A percentile compares a stretch with the other conserved stretches of the same genome.
These are phyloP conservation scores for Papilio protenor DNA, from an alignment of 2,888 invertebrate species.

Conservation along the genomic window DNA sequence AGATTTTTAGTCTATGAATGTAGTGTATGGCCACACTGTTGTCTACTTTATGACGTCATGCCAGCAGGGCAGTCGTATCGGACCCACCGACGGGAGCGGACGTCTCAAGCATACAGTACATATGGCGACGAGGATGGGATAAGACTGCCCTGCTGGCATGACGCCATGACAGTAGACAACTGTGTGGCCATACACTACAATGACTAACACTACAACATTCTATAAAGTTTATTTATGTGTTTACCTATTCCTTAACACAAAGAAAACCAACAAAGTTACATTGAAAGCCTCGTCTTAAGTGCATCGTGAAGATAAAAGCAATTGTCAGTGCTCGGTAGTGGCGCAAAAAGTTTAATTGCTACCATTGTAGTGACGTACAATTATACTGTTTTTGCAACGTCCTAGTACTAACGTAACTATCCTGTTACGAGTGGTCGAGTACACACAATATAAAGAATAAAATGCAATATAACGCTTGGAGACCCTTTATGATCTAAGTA, in stretches of 20 bases:
- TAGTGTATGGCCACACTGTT: too few relatives aligned
- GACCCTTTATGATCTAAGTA: slow-evolving; percentile 9
- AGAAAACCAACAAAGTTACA: slow-evolving; percentile 28
- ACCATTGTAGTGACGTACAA: slow-evolving; percentile 58
- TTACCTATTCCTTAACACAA: not conserved
- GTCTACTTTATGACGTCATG: too few relatives aligned
- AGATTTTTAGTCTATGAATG: too few relatives aligned
- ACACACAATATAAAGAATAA: not conserved
- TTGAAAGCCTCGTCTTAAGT: slow-evolving; percentile 37
- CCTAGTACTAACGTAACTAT: slow-evolving; percentile 43
- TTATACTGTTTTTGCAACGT: slow-evolving; percentile 61
- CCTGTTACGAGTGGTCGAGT: not conserved
- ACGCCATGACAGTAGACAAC: too few relatives aligned
- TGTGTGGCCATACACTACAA: too few relatives aligned
- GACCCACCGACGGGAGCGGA: too few relatives aligned
- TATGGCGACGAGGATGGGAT: too few relatives aligned
- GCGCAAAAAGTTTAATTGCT: slow-evolving; percentile 70
- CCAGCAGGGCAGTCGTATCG: too few relatives aligned
- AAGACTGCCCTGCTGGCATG: too few relatives aligned
- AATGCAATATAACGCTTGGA: slow-evolving; percentile 6
- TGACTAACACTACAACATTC: too few relatives aligned
- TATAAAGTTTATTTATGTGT: slow-evolving; percentile 4
- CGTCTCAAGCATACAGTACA: too few relatives aligned
- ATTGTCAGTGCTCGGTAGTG: slow-evolving; percentile 30
- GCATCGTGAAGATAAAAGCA: slow-evolving; percentile 37